Evolutionary conservation across 2,113 vertebrate species (phyloP).

Genomic region (Prunella fulvescens): DNA sequence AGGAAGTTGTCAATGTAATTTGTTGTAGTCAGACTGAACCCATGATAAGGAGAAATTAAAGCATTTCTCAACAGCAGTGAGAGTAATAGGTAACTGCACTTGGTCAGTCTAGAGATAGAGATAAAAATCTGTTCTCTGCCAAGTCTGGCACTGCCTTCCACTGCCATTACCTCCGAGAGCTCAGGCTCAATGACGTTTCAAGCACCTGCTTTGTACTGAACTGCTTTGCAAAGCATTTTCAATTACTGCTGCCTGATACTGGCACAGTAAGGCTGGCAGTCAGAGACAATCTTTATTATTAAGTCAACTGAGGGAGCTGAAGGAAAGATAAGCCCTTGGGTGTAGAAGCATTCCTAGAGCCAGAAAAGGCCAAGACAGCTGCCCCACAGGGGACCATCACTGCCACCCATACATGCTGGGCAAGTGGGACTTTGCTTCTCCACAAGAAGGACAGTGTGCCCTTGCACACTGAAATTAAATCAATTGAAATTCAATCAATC

Average conservation of each 20-base stretch:
- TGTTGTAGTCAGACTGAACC: not conserved
- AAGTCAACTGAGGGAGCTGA: not conserved
- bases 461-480: not conserved
- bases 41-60: not conserved
- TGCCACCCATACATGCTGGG: not conserved
- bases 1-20: not conserved
- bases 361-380: not conserved
- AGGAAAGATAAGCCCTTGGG: not conserved
- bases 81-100: not conserved
- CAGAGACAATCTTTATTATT: not conserved
- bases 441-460: not conserved
- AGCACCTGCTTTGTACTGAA: not conserved
- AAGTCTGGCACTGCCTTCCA: not conserved
- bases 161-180: not conserved
- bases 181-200: not conserved
- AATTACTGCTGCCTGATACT: not conserved
- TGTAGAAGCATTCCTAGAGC: not conserved
- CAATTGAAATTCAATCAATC: not conserved
- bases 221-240: not conserved
- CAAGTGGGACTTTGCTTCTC: not conserved
- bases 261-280: not conserved
- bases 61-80: not conserved
- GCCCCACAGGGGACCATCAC: not conserved
- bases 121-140: not conserved
- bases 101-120: not conserved